phyloP scores from a whole-genome alignment of 2,113 vertebrate genomes.

The Gorsachius goisagi region DNA sequence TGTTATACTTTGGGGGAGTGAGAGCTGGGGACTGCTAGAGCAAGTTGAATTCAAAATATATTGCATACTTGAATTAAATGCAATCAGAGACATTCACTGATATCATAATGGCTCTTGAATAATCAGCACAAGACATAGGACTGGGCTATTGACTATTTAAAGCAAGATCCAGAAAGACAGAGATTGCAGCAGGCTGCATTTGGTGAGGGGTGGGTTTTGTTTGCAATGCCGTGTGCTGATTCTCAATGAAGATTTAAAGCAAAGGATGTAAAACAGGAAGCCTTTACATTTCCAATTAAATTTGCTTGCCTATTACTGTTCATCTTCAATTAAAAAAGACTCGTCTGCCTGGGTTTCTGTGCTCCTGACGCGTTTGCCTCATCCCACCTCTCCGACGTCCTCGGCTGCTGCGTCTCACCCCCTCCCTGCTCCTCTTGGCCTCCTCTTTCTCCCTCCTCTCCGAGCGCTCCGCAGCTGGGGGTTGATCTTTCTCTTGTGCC shows the following conservation, averaged over 20 bases:
- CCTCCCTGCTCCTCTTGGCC: neutral
- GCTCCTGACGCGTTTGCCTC: neutral
- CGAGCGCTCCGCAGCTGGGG: neutral
- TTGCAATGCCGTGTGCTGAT: constrained; percentile 13
- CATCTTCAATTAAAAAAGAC: neutral
- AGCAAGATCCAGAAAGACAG: constrained; percentile 44
- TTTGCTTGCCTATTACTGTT: neutral
- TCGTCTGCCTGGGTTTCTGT: neutral
- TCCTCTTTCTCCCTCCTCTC: neutral
- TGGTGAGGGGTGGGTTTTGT: constrained; percentile 2
- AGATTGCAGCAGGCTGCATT: neutral
- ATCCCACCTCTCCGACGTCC: neutral
- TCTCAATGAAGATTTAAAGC: constrained; percentile 52
- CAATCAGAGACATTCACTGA: constrained; percentile 66
- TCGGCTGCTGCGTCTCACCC: neutral
- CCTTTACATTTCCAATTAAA: constrained; percentile 43
- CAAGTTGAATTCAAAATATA: constrained; percentile 57
- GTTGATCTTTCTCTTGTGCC: constrained; percentile 43
- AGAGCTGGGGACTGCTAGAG: neutral
- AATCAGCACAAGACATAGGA: constrained; percentile 66
- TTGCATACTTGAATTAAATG: constrained; percentile 69
- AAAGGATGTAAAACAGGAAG: constrained; percentile 5
- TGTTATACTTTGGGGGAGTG: constrained; percentile 48
- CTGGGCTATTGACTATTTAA: constrained; percentile 57
- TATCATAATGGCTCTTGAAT: constrained; percentile 56